These are phyloP conservation scores for Acrobasis suavella DNA, from an alignment of 2,888 invertebrate genomes.

Conservation along the genomic window DNA sequence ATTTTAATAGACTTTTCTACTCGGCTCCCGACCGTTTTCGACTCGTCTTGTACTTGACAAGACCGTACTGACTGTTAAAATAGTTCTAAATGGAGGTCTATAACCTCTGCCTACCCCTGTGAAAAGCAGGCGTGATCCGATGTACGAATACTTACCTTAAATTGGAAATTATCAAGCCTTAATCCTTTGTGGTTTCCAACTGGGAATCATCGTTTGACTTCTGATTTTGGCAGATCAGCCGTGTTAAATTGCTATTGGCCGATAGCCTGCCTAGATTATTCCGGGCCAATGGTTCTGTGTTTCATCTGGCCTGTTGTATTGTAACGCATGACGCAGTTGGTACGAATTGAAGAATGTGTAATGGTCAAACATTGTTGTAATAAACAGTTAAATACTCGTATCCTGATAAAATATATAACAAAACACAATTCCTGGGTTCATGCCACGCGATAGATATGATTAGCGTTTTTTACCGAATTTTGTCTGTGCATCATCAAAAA, in stretches of 20 bases:
- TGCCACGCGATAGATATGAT: no score
- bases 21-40: no score
- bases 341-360: background rate
- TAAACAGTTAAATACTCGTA: no score
- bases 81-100: background rate
- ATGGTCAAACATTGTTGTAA: no score
- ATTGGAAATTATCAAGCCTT: background rate
- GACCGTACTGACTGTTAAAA: no score
- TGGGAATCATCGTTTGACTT: slow-evolving; percentile 12
- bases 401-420: no score
- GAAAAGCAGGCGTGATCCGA: background rate
- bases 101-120: background rate
- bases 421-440: no score
- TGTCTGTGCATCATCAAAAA: no score
- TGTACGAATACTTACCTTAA: background rate
- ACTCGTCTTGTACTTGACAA: no score
- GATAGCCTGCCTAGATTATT: slow-evolving; percentile 7
- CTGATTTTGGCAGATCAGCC: slow-evolving; percentile 16
- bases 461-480: no score
- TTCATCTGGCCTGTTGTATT: background rate
- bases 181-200: slow-evolving; percentile 7
- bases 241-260: background rate
- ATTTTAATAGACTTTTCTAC: no score
- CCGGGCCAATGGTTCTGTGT: background rate
- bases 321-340: background rate